Percentiles rank a stretch among this genome's conserved stretches.
phyloP scores from a whole-genome alignment of 1,140 invertebrate genomes.

The Samia ricini region DNA sequence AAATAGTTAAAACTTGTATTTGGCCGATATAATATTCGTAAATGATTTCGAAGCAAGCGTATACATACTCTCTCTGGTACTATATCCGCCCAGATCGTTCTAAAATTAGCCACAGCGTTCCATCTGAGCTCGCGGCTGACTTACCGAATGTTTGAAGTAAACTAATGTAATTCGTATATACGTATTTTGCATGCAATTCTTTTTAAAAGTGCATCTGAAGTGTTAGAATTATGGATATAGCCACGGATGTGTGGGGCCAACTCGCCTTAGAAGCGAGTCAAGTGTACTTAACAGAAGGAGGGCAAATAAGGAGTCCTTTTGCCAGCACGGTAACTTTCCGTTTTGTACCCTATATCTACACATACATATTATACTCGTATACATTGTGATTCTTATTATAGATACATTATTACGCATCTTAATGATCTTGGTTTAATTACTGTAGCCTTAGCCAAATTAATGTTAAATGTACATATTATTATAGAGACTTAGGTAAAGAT shows the following conservation, averaged over 20 bases:
- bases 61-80: slow-evolving; percentile 16
- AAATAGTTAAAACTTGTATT: no score
- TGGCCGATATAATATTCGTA: no score
- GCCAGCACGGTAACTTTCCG: slow-evolving; percentile 85
- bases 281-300: slow-evolving; percentile 89
- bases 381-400: no score
- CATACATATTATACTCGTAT: neutral
- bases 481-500: no score
- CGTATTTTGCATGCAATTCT: slow-evolving; percentile 33
- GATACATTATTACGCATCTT: neutral
- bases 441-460: no score
- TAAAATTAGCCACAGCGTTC: slow-evolving; percentile 72
- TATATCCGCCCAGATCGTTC: slow-evolving; percentile 56
- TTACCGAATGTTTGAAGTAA: slow-evolving; percentile 51
- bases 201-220: slow-evolving; percentile 27
- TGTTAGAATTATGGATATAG: slow-evolving; percentile 77
- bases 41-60: slow-evolving; percentile 35
- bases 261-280: slow-evolving; percentile 89
- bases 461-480: no score
- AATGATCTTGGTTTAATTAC: neutral
- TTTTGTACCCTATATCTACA: neutral
- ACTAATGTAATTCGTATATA: slow-evolving; percentile 26
- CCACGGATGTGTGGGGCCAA: slow-evolving; percentile 88
- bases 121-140: slow-evolving; percentile 48
- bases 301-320: slow-evolving; percentile 86